Base-by-base conservation (phyloP, 2,797 vertebrate genomes). In the Xyrichtys novacula region DNA sequence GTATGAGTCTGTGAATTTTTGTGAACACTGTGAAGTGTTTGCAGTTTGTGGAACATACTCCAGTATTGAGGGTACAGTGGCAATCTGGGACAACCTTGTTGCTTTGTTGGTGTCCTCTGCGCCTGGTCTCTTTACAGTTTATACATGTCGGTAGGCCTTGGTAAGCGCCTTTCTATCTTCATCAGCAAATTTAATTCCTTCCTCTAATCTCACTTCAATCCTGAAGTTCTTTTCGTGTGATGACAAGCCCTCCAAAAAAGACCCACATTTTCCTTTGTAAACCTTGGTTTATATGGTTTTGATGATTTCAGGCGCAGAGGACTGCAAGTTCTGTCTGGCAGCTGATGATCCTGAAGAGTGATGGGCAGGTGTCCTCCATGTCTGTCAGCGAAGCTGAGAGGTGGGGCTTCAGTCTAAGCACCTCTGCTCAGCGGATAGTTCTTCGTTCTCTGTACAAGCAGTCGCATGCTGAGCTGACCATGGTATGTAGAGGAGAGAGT, bases 291-390 rank as follows among this genome's bases (percentile, higher is more conserved):
- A 38, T 3, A 11, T 25, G 6, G 29, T 39, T 38, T 32, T 20
- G 5, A 6, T 25, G 12, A n/a, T 31, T 9, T 36, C 58, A 90
- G 89, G 88, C 86, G 43, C 83, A 81, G 65, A 78, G 16, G 54
- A 83, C 7, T 0, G 81, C 84, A 0, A 71, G 72, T 31, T 62
- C 74, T 2, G 53, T 46, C 19, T 91, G 92, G 93, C 87, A 92
- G 86, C 76, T 94, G 84, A 86, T 94, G 84, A 92, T 94, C 84
- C 74, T 73, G 63, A 86, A 85, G 46, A 71, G 79, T 9, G 73
- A 78, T 22, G 90, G 85, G 31, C 76, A 83, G 25, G 83, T 74
- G 50, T 88, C 75, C 49, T 71, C 49, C 39, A 79, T 92, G 85
- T 82, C 74, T 0, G 15, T 91, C 39, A 78, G 50, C 23, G 86